Evolutionary conservation across 1,140 invertebrate genomes (phyloP), one percentile per base, ranked within the genome.

Genomic region (Bombus vancouverensis): DNA sequence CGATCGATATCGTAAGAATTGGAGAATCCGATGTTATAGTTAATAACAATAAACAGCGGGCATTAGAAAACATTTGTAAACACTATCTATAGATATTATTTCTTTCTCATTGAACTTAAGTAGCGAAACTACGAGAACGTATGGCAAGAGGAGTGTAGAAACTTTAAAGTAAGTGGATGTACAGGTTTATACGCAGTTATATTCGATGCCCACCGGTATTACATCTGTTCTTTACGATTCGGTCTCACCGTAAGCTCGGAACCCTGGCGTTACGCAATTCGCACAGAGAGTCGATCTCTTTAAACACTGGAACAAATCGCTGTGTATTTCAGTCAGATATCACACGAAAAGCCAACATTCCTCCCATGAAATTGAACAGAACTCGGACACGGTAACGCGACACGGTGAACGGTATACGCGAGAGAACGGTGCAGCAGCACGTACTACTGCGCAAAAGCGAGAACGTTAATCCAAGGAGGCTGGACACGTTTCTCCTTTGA

Each of bases 391-490:
- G 34, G 68, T 71, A 73, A n/a, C n/a, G n/a, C 76, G 76, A 44
- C 59, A 78, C 37, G 37, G 57, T 37, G 75, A 39, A n/a, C 73
- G 75, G n/a, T n/a, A 42, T 34, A 18, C 2, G 37, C 18, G 10
- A 2, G 37, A 5, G 34, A 62, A 42, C 75, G 75, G 25, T 65
- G 76, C 76, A 78, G 4, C 59, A 13, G 25, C 65, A 34, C 15
- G 15, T 37, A 32, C 25, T 22, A 78, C 28, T 44, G 44, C 76
- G 76, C 76, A 47, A 68, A 47, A 68, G 10, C 65, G 25, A 28
- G n/a, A 68, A 47, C 32, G 39, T 79, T 79, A 53, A 68, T 79
- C 65, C 76, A 66, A 79, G 76, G 28, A 81, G 66, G 32, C 32
- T 53, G 79, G 44, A 42, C 68, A 28, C 28, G 80, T 6, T 22